A percentile compares a stretch with the other conserved stretches of the same genome.
Conservation (phyloP, 2,113 vertebrate species). For the Sapajus apella region DNA sequence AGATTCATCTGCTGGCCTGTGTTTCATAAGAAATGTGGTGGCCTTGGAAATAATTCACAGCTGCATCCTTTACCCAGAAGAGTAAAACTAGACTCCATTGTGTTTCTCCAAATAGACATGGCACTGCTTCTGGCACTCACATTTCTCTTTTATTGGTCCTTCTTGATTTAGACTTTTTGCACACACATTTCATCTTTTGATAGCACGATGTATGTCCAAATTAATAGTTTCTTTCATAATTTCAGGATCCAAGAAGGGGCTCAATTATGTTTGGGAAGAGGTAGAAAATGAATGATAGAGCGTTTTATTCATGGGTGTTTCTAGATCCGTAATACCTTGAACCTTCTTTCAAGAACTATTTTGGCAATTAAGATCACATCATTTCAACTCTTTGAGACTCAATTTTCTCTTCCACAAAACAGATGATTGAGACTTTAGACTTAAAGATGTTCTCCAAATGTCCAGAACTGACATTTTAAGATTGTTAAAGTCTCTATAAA, state of each 20-base stretch:
- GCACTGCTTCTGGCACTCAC: no score
- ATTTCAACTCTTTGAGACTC: neutral
- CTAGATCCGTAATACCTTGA: neutral
- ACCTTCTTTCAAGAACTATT: neutral
- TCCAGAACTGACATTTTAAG: neutral
- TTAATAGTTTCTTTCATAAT: neutral
- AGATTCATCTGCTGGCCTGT: neutral
- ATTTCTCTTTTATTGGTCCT: neutral
- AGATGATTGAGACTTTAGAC: neutral
- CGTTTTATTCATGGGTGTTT: neutral
- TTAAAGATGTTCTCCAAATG: neutral
- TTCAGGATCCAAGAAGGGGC: neutral
- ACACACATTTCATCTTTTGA: neutral
- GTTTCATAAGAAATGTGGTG: neutral
- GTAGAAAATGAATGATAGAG: neutral
- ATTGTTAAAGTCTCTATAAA: neutral
- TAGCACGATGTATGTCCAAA: neutral
- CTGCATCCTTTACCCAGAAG: neutral
- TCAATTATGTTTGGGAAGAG: neutral
- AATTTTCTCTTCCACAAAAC: neutral
- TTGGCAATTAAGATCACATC: neutral
- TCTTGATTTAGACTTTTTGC: neutral
- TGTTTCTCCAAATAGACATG: neutral
- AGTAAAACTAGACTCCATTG: neutral
- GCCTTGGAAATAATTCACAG: neutral